phyloP scores from a whole-genome alignment of 2,797 vertebrate genomes.

The Centroberyx gerrardi region DNA sequence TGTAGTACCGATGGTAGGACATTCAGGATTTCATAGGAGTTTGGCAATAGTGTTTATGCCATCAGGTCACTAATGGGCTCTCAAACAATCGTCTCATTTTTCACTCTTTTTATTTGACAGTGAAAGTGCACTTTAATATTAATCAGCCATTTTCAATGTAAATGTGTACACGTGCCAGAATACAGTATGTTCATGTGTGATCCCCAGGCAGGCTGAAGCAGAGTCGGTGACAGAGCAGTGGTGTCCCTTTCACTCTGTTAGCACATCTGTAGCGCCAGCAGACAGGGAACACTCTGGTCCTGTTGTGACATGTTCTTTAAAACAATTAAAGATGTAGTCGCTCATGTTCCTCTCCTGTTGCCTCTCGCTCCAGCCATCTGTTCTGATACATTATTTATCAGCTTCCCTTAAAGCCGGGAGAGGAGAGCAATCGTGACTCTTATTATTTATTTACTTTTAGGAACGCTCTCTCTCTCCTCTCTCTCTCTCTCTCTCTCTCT shows the following conservation, averaged over 20 bases:
- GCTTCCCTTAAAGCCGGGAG: slow-evolving; percentile 82
- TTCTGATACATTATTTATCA: slow-evolving; percentile 89
- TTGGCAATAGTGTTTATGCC: slow-evolving; percentile 59
- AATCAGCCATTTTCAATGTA: slow-evolving; percentile 71
- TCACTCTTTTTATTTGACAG: slow-evolving; percentile 66
- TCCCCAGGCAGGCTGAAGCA: slow-evolving; percentile 29
- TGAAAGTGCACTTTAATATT: slow-evolving; percentile 82
- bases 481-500: slow-evolving; percentile 47
- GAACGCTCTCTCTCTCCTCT: slow-evolving; percentile 58
- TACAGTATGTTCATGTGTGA: slow-evolving; percentile 55
- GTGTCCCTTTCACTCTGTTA: slow-evolving; percentile 74
- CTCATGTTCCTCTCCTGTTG: slow-evolving; percentile 89
- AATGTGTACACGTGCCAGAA: slow-evolving; percentile 71
- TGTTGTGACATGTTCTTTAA: slow-evolving; percentile 90
- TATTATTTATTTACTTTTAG: slow-evolving; percentile 90
- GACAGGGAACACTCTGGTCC: slow-evolving; percentile 81
- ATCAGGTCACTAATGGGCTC: slow-evolving; percentile 56
- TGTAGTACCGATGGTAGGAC: slow-evolving; percentile 59
- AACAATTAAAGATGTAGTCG: slow-evolving; percentile 90
- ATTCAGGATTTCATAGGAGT: slow-evolving; percentile 44
- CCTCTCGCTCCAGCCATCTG: slow-evolving; percentile 88
- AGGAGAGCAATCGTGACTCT: slow-evolving; percentile 77
- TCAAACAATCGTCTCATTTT: slow-evolving; percentile 50
- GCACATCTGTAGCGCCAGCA: slow-evolving; percentile 76
- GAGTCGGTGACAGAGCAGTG: slow-evolving; percentile 43